These are phyloP conservation scores for Athripsodes cinereus DNA, from an alignment of 2,888 invertebrate genomes.

Conservation along the genomic window DNA sequence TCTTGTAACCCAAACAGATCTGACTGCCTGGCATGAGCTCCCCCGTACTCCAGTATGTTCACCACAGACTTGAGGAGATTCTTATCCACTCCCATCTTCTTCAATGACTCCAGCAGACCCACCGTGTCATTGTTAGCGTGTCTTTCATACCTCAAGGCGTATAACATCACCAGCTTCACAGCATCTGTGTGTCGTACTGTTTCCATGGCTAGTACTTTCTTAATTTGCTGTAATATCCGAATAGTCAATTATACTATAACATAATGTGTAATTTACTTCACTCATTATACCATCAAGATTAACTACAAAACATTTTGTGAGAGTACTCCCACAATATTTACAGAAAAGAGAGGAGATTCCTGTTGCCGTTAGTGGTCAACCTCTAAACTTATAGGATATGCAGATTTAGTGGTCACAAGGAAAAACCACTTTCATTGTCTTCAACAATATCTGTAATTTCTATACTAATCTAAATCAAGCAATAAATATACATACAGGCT, in stretches of 20 bases:
- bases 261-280: no score
- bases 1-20: slow-evolving; percentile 82
- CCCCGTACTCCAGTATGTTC: slow-evolving; percentile 76
- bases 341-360: no score
- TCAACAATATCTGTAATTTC: no score
- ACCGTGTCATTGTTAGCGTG: slow-evolving; percentile 79
- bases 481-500: no score
- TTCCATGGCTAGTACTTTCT: slow-evolving; percentile 68
- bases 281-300: no score
- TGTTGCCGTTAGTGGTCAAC: no score
- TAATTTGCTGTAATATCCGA: slow-evolving; percentile 56
- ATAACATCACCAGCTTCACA: slow-evolving; percentile 82
- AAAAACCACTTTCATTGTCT: no score
- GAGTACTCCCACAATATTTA: no score
- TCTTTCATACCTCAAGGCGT: slow-evolving; percentile 89
- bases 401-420: no score
- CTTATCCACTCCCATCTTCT: slow-evolving; percentile 65
- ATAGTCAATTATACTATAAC: slow-evolving; percentile 9
- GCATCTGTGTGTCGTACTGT: slow-evolving; percentile 73
- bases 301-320: no score
- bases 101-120: slow-evolving; percentile 67
- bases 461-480: no score
- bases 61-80: slow-evolving; percentile 55
- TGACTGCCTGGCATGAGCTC: slow-evolving; percentile 70
- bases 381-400: no score